Base-by-base conservation (phyloP, 2,113 vertebrate genomes). In the Festucalex cinctus region DNA sequence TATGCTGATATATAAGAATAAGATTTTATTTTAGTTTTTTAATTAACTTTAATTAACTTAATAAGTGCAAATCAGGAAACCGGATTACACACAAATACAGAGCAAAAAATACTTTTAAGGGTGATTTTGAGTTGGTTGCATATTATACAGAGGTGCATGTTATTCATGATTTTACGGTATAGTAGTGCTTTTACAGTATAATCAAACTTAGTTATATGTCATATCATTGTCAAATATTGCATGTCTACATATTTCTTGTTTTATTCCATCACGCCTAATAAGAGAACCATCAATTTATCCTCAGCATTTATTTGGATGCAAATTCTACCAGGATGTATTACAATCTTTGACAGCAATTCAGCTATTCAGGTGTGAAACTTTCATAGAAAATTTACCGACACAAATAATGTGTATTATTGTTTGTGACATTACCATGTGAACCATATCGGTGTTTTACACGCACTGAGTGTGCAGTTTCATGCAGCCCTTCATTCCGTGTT, bases 391-490 rank as follows among this genome's bases (percentile, higher is more conserved):
- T 61, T 5, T 44, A 37, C 48, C 43, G 20, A 26, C 67, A 73
- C 73, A 76, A 66, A 70, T 44, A 20, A 1, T 16, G 9, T 35
- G 16, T n/a, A 16, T 72, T 32, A 56, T 67, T 70, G 61, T 84
- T 85, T 77, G 69, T 75, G 73, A 80, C 71, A 64, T 76, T 71
- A 69, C 75, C 72, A 80, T 69, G 62, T 71, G 41, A 64, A 70
- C 68, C 64, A 36, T 66, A 78, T 71, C 69, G 77, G 61, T 77
- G 65, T 77, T 66, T 39, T 69, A 69, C 77, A 68, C 58, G 20
- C 59, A 37, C 63, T 63, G 24, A 71, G 73, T 79, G 78, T 62
- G 65, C 70, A 76, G 51, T 69, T 73, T 61, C 62, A 39, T 74
- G 77, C 53, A 49, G 63, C 56, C 70, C 77, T 63, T 32, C 71